Percentiles rank a stretch among this genome's conserved stretches.
Conservation (phyloP, 2,113 vertebrate genomes). For the Epinephelus fuscoguttatus region DNA sequence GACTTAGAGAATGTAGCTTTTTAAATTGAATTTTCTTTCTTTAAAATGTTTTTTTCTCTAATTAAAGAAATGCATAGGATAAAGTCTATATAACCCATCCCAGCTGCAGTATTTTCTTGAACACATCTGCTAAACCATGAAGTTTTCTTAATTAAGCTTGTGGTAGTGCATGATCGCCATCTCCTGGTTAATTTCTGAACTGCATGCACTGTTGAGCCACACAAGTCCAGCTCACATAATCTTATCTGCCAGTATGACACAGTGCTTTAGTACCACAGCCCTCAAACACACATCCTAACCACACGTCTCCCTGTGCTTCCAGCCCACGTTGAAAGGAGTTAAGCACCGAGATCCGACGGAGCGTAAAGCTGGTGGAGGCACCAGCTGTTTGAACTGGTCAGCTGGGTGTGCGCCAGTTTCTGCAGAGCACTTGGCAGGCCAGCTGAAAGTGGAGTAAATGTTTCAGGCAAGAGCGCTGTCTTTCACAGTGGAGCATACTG, state of each 20-base stretch:
- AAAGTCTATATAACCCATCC: background rate
- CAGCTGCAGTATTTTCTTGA: background rate
- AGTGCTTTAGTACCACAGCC: background rate
- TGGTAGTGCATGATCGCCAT: constrained; percentile 51
- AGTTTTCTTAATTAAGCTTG: background rate
- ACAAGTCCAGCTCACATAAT: background rate
- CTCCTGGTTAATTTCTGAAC: constrained; percentile 62
- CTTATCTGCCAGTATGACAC: background rate
- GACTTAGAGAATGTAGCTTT: background rate
- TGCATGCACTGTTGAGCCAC: constrained; percentile 1
- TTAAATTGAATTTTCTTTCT: background rate
- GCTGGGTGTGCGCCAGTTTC: constrained; percentile 25
- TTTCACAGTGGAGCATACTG: background rate
- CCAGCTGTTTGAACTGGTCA: constrained; percentile 51
- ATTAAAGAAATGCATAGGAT: background rate
- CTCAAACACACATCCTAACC: background rate
- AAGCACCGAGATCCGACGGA: constrained; percentile 13
- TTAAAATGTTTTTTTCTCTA: no score
- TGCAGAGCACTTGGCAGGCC: constrained; percentile 29
- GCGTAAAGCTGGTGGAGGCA: constrained; percentile 13
- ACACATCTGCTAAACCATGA: background rate
- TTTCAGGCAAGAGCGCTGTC: constrained; percentile 8
- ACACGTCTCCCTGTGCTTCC: background rate
- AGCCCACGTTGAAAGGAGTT: constrained; percentile 6
- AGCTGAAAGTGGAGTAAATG: constrained; percentile 19